phyloP scores from a whole-genome alignment of 2,113 vertebrate genomes.

The Bungarus multicinctus region DNA sequence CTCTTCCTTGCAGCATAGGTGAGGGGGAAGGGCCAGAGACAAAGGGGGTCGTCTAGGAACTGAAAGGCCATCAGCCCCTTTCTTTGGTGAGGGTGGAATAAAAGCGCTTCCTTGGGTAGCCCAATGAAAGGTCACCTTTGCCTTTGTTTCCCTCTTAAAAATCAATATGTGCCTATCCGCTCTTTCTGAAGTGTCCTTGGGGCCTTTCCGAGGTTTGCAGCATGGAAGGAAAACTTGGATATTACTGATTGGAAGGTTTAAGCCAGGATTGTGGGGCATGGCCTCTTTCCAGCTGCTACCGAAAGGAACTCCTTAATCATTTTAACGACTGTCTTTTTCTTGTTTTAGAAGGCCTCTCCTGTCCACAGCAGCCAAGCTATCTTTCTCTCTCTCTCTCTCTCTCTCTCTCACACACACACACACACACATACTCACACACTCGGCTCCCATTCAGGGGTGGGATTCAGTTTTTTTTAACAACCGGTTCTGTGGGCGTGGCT shows the following conservation, averaged over 20 bases:
- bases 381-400: neutral
- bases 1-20: neutral
- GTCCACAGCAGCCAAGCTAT: constrained; percentile 19
- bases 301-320: constrained; percentile 20
- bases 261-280: neutral
- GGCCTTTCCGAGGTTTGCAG: constrained; percentile 19
- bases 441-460: neutral
- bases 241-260: neutral
- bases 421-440: neutral
- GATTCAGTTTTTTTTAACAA: no score
- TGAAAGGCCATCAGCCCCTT: neutral
- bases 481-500: no score
- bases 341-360: constrained; percentile 42
- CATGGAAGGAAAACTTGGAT: neutral
- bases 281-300: constrained; percentile 14
- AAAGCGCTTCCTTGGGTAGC: constrained; percentile 38
- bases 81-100: constrained; percentile 2
- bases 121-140: constrained; percentile 44
- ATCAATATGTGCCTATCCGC: constrained; percentile 51
- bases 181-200: constrained; percentile 42
- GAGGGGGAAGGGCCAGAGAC: neutral
- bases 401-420: neutral
- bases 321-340: constrained; percentile 36
- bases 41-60: neutral
- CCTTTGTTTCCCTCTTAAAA: constrained; percentile 36